Evolutionary conservation across 1,140 invertebrate species (phyloP), one percentile per base, ranked within the genome.

Genomic region (Drosophila obscura): DNA sequence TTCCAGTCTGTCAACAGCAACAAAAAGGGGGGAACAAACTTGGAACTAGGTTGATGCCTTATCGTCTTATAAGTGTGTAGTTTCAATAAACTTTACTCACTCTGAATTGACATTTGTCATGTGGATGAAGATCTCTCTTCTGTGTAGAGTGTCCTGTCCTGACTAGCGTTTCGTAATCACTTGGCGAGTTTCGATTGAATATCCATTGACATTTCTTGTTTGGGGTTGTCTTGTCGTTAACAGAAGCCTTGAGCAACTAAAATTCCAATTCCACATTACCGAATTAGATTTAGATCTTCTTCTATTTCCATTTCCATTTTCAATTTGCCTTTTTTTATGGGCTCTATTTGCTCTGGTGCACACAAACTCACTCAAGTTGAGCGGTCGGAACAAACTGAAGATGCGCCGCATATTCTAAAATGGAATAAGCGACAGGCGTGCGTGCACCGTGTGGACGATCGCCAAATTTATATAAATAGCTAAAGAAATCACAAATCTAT

Each of bases 341-440:
- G 35, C 35, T 39, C 35, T 39, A 39, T 39, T 67, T 66, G 50
- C 59, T 66, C 68, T 73, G 76, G 48, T 74, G 65, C 73, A 80
- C 80, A 39, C 35, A 39, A 84, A 78, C 75, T 87, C 76, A 88
- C 81, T 87, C 80, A 69, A 89, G 83, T 88, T 88, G 84, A 88
- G 83, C 79, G 76, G 68, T 80, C 77, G 75, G 73, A 80, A 77
- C 73, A 89, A 84, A 89, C 84, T 83, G 53, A 88, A 81, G 77
- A 77, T 58, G 35, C 57, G 60, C 66, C 78, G 69, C 68, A 80
- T 65, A 80, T 88, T 88, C 73, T 63, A 56, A 73, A 80, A 90
- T 83, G 80, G 72, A 72, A 78, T 74, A 80, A 74, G 68, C 80
- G 73, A 56, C 73, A 63, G 52, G 72, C 66, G 69, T 75, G 57